Conservation (phyloP, 2,113 vertebrate species). For the Polyodon spathula region DNA sequence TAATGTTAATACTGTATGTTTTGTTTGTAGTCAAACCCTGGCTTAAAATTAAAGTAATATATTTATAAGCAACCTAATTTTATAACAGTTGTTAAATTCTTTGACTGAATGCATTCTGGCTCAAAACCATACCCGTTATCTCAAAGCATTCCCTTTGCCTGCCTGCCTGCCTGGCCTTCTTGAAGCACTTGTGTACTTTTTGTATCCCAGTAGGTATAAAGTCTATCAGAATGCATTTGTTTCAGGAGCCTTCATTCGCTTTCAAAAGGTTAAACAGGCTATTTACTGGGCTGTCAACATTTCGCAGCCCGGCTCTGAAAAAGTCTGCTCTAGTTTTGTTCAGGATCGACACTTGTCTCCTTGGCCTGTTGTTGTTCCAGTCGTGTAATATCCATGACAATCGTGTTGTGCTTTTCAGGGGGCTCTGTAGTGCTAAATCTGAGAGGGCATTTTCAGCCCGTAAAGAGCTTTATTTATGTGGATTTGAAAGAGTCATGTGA, state of each 20-base stretch:
- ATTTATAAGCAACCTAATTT: constrained; percentile 27
- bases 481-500: constrained; percentile 96
- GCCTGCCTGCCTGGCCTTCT: constrained; percentile 43
- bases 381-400: constrained; percentile 99
- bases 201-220: constrained; percentile 71
- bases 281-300: constrained; percentile 95
- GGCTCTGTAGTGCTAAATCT: constrained; percentile 83
- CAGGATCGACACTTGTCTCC: constrained; percentile 77
- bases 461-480: constrained; percentile 97
- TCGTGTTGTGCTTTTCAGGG: constrained; percentile 84
- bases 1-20: too few species aligned
- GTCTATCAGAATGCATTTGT: constrained; percentile 93
- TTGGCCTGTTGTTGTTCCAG: constrained; percentile 85
- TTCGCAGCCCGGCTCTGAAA: constrained; percentile 69
- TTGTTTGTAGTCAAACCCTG: constrained; percentile 49
- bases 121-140: constrained; percentile 45
- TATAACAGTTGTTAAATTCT: constrained; percentile 43
- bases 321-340: constrained; percentile 88
- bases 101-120: constrained; percentile 56
- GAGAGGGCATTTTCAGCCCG: constrained; percentile 95
- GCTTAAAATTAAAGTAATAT: constrained; percentile 53
- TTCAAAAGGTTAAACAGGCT: constrained; percentile 99
- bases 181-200: constrained; percentile 61
- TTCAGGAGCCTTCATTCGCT: constrained; percentile 79
- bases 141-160: constrained; percentile 35